Evolutionary conservation across 2,888 invertebrate genomes (phyloP), one percentile per base, ranked within the genome.

Genomic region (Ophioninae sp.): DNA sequence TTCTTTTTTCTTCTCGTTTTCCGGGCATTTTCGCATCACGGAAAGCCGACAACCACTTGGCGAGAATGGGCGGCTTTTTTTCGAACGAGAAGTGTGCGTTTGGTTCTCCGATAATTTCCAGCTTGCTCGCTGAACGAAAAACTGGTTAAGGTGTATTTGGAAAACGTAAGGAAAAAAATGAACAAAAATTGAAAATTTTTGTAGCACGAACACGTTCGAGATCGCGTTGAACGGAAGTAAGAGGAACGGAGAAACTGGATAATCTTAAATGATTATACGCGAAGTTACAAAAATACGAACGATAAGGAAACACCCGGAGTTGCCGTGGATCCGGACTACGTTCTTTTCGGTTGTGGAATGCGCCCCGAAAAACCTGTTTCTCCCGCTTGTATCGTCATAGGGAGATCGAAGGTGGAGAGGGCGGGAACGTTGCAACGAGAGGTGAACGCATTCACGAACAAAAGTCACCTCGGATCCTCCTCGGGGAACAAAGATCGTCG

Each of bases 351-450:
- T 39, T 22, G 67, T 30, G 73, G 68, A 69, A 78, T 20, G n/a
- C 73, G 78, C 64, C 64, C 78, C 81, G 83, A 83, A 83, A 83
- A 80, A 83, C 83, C 83, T 81, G 83, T 83, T 83, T 58, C 75
- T 73, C 73, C 41, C 51, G 44, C 58, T 63, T 64, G 51, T 51
- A 51, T 13, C 51, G 51, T 51, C 51, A 51, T 51, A 51, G 51
- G 51, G 51, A 51, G 51, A 56, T 39, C 51, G 13, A 20, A 44
- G 30, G 41, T 41, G 22, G 39, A 23, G 44, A 74, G 56, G 67
- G 67, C 41, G 51, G 37, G 59, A 30, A 22, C 37, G 39, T 10
- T 37, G 59, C 22, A 69, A 58, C 67, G 75, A 39, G 58, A 74
- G 67, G 58, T 72, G 71, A 75, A 69, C 23, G 77, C 44, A 51